These are phyloP conservation scores for Himantopus leucocephalus DNA, from an alignment of 2,113 vertebrate genomes.

Conservation along the genomic window DNA sequence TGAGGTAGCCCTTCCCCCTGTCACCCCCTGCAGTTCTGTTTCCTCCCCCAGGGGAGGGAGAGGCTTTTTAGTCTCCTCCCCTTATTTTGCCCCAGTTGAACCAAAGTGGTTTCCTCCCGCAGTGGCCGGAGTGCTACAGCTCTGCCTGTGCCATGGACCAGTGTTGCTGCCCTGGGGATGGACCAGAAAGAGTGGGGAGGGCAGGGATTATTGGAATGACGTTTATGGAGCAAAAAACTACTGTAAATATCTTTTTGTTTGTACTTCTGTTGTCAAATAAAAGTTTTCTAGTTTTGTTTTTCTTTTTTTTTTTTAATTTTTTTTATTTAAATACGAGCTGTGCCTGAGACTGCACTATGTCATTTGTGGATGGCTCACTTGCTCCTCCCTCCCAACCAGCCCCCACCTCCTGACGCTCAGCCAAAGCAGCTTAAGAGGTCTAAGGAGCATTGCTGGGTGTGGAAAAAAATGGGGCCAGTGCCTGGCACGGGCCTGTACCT, in stretches of 20 bases:
- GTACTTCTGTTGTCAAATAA: constrained; percentile 61
- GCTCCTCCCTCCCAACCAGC: neutral
- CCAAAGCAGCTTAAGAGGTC: neutral
- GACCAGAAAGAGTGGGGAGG: neutral
- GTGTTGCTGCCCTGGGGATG: neutral
- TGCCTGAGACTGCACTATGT: neutral
- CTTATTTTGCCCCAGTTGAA: neutral
- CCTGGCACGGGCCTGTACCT: neutral
- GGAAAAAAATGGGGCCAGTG: neutral
- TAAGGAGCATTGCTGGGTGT: neutral
- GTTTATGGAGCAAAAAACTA: constrained; percentile 48
- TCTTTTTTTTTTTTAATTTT: neutral
- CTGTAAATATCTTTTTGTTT: constrained; percentile 64
- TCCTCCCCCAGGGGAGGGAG: neutral
- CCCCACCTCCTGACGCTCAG: neutral
- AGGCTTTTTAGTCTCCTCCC: neutral
- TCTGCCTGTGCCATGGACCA: neutral
- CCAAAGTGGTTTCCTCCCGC: neutral
- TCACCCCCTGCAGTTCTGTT: neutral
- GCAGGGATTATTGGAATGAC: neutral
- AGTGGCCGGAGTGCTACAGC: neutral
- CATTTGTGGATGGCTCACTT: neutral
- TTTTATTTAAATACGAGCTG: neutral
- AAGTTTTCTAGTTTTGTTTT: neutral
- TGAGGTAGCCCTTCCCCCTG: neutral